phyloP scores from a whole-genome alignment of 2,888 invertebrate species.

The Molorchus minor region DNA sequence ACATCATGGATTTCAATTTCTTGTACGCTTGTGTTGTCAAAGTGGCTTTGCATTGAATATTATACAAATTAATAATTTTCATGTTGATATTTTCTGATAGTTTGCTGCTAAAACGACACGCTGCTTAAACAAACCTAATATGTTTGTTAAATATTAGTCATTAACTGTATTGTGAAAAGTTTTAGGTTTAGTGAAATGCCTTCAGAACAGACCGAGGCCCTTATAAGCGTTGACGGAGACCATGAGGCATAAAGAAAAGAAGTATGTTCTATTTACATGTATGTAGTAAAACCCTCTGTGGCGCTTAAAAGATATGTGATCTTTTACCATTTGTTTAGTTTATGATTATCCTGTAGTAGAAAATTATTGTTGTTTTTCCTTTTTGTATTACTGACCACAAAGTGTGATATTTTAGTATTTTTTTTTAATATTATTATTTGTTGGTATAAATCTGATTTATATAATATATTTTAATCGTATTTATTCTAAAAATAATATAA shows the following conservation, averaged over 20 bases:
- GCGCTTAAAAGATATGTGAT: slow-evolving; percentile 42
- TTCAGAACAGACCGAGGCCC: slow-evolving; percentile 74
- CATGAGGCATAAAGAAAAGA: slow-evolving; percentile 67
- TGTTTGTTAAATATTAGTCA: not conserved
- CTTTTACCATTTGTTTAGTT: slow-evolving; percentile 32
- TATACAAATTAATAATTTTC: too few species aligned
- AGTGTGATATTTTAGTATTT: slow-evolving; percentile 14
- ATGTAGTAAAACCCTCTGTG: slow-evolving; percentile 31
- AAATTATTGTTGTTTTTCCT: slow-evolving; percentile 18
- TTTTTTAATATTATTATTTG: not conserved
- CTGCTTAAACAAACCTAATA: too few species aligned
- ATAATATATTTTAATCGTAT: too few species aligned
- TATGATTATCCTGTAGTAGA: slow-evolving; percentile 31
- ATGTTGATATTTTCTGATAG: too few species aligned
- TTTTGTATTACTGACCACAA: slow-evolving; percentile 9
- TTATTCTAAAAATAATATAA: too few species aligned
- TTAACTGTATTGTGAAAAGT: slow-evolving; percentile 42
- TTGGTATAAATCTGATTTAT: too few species aligned
- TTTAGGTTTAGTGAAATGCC: slow-evolving; percentile 71
- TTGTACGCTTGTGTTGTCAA: too few species aligned
- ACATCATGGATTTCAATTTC: too few species aligned
- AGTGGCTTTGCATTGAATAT: too few species aligned
- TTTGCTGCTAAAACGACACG: too few species aligned
- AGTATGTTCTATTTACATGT: too few species aligned
- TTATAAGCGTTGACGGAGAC: slow-evolving; percentile 69